Evolutionary conservation across 2,113 vertebrate genomes (phyloP).

Genomic region (Pluvialis apricaria): DNA sequence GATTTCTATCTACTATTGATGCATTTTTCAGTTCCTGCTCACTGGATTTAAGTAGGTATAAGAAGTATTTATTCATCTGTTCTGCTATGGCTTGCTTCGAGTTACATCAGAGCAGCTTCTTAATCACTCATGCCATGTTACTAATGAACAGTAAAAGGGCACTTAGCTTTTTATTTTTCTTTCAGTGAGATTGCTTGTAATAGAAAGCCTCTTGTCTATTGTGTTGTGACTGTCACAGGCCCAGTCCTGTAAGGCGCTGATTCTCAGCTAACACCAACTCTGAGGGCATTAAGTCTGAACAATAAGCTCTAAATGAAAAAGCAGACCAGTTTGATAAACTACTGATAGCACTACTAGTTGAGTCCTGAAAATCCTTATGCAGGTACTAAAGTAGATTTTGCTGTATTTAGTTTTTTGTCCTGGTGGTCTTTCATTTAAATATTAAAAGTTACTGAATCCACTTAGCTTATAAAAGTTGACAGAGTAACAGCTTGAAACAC

Average conservation of each 20-base stretch:
- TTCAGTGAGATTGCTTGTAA: not conserved
- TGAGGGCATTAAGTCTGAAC: not conserved
- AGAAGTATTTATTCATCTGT: not conserved
- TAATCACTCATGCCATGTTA: not conserved
- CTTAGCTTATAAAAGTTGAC: constrained; percentile 26
- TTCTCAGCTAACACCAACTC: not conserved
- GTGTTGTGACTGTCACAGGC: not conserved
- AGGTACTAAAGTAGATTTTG: not conserved
- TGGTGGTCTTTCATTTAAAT: not conserved
- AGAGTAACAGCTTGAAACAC: constrained; percentile 39
- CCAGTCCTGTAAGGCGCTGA: not conserved
- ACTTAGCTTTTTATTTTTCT: not conserved
- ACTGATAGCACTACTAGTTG: not conserved
- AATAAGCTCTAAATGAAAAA: not conserved
- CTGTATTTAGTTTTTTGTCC: not conserved
- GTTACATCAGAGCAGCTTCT: not conserved
- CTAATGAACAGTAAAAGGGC: not conserved
- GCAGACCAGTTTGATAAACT: not conserved
- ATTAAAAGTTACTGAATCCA: not conserved
- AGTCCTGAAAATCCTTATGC: not conserved
- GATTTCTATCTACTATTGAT: not conserved
- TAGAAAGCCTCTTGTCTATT: not conserved
- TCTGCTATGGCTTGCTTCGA: not conserved
- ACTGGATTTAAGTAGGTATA: not conserved
- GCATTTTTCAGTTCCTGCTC: not conserved